These are phyloP conservation scores for Halichoerus grypus DNA, from an alignment of 2,113 vertebrate genomes.

Conservation along the genomic window DNA sequence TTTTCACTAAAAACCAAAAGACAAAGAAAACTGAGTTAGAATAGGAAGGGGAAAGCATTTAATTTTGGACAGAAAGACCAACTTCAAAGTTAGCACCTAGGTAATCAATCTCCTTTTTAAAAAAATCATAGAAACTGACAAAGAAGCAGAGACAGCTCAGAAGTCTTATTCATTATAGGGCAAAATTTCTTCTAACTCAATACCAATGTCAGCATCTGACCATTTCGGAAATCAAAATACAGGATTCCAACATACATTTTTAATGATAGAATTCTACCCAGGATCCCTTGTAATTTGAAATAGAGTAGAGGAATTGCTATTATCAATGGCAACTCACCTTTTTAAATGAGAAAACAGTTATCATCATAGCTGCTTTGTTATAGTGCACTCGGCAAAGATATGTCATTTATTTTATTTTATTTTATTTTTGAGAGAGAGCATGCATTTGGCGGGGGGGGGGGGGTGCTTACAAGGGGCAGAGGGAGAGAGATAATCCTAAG, in stretches of 20 bases:
- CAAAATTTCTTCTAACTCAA: conserved; percentile 69
- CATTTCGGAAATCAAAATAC: conserved; percentile 76
- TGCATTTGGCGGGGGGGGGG: background rate
- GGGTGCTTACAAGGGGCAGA: background rate
- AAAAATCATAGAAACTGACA: background rate
- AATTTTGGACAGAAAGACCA: background rate
- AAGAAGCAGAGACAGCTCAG: conserved; percentile 67
- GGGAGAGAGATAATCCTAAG: background rate
- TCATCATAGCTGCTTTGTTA: conserved; percentile 27
- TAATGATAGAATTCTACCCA: conserved; percentile 27
- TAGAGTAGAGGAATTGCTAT: conserved; percentile 50
- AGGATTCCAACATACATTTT: conserved; percentile 68
- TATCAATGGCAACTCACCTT: background rate
- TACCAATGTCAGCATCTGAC: conserved; percentile 71
- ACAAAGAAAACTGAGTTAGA: background rate
- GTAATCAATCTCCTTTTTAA: background rate
- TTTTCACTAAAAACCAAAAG: background rate
- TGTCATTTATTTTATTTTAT: background rate
- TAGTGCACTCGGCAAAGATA: background rate
- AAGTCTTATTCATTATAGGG: conserved; percentile 70
- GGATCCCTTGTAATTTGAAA: conserved; percentile 69
- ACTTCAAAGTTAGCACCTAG: background rate
- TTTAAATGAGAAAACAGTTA: conserved; percentile 33
- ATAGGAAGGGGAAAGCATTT: background rate
- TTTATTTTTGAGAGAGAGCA: background rate